Evolutionary conservation across 1,140 invertebrate genomes (phyloP).

Genomic region (Orchesella cincta): DNA sequence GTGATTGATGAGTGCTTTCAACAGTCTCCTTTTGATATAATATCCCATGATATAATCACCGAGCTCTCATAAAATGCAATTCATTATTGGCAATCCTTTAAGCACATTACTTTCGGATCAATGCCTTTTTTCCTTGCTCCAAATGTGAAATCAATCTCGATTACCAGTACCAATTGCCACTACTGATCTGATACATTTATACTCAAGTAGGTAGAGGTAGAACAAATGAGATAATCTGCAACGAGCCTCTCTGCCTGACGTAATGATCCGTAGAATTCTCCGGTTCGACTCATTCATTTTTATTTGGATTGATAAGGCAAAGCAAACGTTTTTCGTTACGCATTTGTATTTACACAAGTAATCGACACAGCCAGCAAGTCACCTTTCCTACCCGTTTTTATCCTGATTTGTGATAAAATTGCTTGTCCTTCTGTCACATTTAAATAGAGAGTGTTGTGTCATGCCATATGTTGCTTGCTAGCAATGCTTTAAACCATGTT

Average conservation of each 20-base stretch:
- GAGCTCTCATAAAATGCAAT: not conserved
- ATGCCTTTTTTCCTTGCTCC: slow-evolving; percentile 15
- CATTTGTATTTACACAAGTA: not conserved
- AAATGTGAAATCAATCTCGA: slow-evolving; percentile 27
- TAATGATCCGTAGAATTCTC: slow-evolving; percentile 3
- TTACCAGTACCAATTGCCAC: not conserved
- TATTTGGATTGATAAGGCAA: not conserved
- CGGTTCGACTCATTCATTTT: not conserved
- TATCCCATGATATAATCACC: not conserved
- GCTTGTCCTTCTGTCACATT: slow-evolving; percentile 25
- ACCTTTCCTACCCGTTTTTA: not conserved
- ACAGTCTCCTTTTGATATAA: slow-evolving; percentile 7
- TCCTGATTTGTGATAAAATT: slow-evolving; percentile 8
- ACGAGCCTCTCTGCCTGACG: not conserved
- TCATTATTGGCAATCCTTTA: slow-evolving; percentile 21
- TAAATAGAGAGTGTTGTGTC: slow-evolving; percentile 12
- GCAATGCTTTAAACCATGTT: too few relatives aligned
- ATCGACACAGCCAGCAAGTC: not conserved
- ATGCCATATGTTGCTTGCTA: slow-evolving; percentile 25
- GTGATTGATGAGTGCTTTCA: slow-evolving; percentile 15
- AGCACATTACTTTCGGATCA: slow-evolving; percentile 22
- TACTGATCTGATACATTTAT: not conserved
- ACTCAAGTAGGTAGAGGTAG: not conserved
- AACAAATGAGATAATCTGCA: slow-evolving; percentile 18
- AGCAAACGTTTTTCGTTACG: slow-evolving; percentile 12